A percentile compares a stretch with the other conserved stretches of the same genome.
phyloP scores from a whole-genome alignment of 2,113 vertebrate species.

The Cyphomyrus discorhynchus region DNA sequence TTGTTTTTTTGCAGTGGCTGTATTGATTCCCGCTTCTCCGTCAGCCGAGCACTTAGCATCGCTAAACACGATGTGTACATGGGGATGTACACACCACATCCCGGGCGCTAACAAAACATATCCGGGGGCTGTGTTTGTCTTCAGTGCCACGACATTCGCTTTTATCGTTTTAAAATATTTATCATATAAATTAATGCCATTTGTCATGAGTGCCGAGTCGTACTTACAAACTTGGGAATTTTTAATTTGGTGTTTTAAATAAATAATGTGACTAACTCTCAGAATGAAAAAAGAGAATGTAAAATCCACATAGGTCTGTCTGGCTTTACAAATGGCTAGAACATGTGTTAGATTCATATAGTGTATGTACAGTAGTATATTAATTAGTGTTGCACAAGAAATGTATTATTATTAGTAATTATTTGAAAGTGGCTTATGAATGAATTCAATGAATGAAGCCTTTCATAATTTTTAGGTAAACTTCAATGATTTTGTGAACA shows the following conservation, averaged over 20 bases:
- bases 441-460: not conserved
- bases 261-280: not conserved
- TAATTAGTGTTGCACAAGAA: not conserved
- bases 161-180: not conserved
- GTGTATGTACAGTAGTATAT: not conserved
- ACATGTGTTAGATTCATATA: not conserved
- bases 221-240: not conserved
- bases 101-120: not conserved
- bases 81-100: not conserved
- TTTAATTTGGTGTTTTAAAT: not conserved
- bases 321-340: not conserved
- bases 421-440: not conserved
- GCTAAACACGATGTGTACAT: not conserved
- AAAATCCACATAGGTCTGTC: not conserved
- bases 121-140: not conserved
- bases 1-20: not conserved
- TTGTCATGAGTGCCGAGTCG: not conserved
- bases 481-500: not conserved
- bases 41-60: not conserved
- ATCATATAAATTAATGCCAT: not conserved
- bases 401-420: not conserved
- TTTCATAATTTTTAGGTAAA: not conserved
- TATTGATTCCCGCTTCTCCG: not conserved
- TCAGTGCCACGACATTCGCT: not conserved
- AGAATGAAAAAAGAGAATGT: not conserved